phyloP scores from a whole-genome alignment of 37 sponge, comb jelly and placozoan species.

The Amphimedon queenslandica region DNA sequence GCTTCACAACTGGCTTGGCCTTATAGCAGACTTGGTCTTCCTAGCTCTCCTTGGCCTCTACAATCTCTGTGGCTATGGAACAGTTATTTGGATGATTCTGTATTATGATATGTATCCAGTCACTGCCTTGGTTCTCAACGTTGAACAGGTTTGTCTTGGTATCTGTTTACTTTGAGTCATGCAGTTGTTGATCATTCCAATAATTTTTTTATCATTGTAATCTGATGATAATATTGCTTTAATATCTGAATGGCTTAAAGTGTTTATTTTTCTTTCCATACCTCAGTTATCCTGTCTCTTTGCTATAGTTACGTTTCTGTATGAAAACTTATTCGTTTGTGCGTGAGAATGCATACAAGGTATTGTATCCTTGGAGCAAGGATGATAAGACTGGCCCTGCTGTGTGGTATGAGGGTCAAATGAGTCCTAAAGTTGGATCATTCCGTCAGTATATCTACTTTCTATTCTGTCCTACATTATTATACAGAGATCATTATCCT shows the following conservation, averaged over 20 bases:
- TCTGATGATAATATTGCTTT: not conserved
- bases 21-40: slow-evolving; percentile 18
- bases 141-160: slow-evolving; percentile 55
- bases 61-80: slow-evolving; percentile 32
- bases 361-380: slow-evolving; percentile 64
- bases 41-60: too few relatives aligned
- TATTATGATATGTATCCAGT: slow-evolving; percentile 52
- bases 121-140: slow-evolving; percentile 46
- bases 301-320: slow-evolving; percentile 48
- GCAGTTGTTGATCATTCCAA: not conserved
- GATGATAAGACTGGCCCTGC: slow-evolving; percentile 67
- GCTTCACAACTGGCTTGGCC: not conserved
- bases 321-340: slow-evolving; percentile 82
- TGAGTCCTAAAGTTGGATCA: slow-evolving; percentile 58
- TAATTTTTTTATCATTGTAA: not conserved
- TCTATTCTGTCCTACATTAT: slow-evolving; percentile 77
- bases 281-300: too few relatives aligned
- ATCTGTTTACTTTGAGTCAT: not conserved
- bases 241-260: too few relatives aligned
- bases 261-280: too few relatives aligned
- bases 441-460: slow-evolving; percentile 77
- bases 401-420: slow-evolving; percentile 76
- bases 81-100: slow-evolving; percentile 34
- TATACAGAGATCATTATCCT: slow-evolving; percentile 82
- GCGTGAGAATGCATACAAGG: slow-evolving; percentile 85